These are phyloP conservation scores for Euproctis similis DNA, from an alignment of 2,888 invertebrate species.

Conservation along the genomic window DNA sequence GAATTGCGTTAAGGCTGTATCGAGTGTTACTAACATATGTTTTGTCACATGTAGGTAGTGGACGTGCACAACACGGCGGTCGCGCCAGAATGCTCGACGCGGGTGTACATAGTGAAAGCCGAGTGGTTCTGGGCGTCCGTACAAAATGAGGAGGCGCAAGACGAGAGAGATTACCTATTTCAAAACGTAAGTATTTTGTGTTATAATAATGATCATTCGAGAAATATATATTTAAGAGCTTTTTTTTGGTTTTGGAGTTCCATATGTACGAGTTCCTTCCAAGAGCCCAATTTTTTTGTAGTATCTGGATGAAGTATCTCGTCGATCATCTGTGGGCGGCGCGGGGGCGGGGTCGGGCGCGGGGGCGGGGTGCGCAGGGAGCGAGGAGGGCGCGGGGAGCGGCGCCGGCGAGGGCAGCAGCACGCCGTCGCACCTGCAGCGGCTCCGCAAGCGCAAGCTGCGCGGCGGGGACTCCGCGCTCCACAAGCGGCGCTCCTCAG, in stretches of 20 bases:
- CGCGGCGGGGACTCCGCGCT: constrained; percentile 72
- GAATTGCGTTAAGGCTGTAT: constrained; percentile 8
- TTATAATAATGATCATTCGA: not conserved
- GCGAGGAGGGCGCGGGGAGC: too few species aligned
- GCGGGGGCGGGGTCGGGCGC: constrained; percentile 25
- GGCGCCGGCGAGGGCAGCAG: constrained; percentile 25
- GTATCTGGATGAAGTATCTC: constrained; percentile 68
- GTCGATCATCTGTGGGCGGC: constrained; percentile 63
- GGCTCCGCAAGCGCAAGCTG: constrained; percentile 88
- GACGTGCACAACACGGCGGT: constrained; percentile 85
- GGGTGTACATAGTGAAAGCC: constrained; percentile 87
- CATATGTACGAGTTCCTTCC: too few species aligned
- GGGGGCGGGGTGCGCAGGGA: constrained; percentile 16
- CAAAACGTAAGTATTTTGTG: constrained; percentile 81
- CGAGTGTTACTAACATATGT: constrained; percentile 7
- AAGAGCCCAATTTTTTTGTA: too few species aligned
- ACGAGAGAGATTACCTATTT: constrained; percentile 92
- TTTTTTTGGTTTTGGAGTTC: too few species aligned
- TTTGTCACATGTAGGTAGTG: constrained; percentile 79
- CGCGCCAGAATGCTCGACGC: constrained; percentile 82
- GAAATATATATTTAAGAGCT: too few species aligned
- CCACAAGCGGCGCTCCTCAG: constrained; percentile 88
- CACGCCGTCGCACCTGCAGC: constrained; percentile 61
- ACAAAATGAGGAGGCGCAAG: constrained; percentile 94
- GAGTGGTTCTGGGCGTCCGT: constrained; percentile 99